These are phyloP conservation scores for Diceros bicornis DNA, from an alignment of 2,797 vertebrate genomes.

Conservation along the genomic window DNA sequence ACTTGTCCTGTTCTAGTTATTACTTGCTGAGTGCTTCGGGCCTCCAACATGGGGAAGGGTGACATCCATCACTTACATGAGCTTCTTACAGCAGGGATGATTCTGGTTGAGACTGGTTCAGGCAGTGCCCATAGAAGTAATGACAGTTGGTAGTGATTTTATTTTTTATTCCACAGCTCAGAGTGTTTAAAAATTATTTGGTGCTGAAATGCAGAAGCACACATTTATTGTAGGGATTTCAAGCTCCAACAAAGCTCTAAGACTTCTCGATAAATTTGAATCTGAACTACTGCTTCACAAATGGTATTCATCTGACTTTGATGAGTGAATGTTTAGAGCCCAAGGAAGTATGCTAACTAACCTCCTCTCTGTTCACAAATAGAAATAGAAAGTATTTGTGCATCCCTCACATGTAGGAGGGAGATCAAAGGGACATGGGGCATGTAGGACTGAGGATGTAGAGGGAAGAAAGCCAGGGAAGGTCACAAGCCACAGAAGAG, in stretches of 20 bases:
- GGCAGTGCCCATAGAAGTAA: not conserved
- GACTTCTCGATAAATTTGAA: conserved; percentile 34
- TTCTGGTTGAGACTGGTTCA: not conserved
- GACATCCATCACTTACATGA: not conserved
- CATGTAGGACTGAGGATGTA: not conserved
- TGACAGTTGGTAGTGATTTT: conserved; percentile 37
- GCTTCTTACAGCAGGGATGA: not conserved
- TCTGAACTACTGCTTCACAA: not conserved
- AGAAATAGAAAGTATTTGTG: conserved; percentile 7
- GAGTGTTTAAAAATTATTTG: conserved; percentile 57
- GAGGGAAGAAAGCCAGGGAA: not conserved
- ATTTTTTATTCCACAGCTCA: not conserved
- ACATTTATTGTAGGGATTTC: conserved; percentile 46
- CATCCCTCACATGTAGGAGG: not conserved
- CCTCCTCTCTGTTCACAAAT: not conserved
- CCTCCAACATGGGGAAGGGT: not conserved
- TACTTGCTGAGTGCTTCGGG: not conserved
- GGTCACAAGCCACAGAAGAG: not conserved
- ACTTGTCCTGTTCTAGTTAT: not conserved
- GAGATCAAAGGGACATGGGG: not conserved
- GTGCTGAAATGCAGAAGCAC: conserved; percentile 59
- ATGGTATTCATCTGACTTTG: not conserved
- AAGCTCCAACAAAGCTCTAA: conserved; percentile 45
- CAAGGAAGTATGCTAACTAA: not conserved
- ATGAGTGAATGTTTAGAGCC: conserved; percentile 47